A percentile compares a stretch with the other conserved stretches of the same genome.
phyloP scores from a whole-genome alignment of 2,888 invertebrate species.

The Allygus modestus region DNA sequence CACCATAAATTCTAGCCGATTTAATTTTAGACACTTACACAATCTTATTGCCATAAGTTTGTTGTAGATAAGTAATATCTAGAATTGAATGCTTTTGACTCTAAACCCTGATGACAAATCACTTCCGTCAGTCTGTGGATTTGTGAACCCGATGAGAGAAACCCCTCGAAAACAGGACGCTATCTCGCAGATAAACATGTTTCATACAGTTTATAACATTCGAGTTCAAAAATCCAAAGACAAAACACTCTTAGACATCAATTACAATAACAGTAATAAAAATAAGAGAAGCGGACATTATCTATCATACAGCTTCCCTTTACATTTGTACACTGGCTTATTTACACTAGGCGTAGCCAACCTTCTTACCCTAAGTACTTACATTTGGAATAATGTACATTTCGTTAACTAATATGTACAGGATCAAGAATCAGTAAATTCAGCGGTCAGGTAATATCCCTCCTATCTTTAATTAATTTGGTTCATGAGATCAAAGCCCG shows the following conservation, averaged over 20 bases:
- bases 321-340: slow-evolving; percentile 48
- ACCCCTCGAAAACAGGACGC: background rate
- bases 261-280: slow-evolving; percentile 41
- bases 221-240: slow-evolving; percentile 32
- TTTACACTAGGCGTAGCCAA: slow-evolving; percentile 53
- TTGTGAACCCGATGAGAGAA: background rate
- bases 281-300: slow-evolving; percentile 35
- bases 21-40: slow-evolving; percentile 60
- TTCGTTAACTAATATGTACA: slow-evolving; percentile 53
- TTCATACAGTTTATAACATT: background rate
- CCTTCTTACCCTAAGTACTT: slow-evolving; percentile 62
- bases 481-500: slow-evolving; percentile 58
- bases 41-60: slow-evolving; percentile 63
- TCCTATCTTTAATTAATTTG: slow-evolving; percentile 42
- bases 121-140: background rate
- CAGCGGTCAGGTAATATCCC: slow-evolving; percentile 24
- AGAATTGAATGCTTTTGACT: slow-evolving; percentile 41
- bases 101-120: slow-evolving; percentile 47
- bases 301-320: slow-evolving; percentile 19
- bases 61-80: slow-evolving; percentile 58
- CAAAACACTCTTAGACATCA: slow-evolving; percentile 10
- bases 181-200: background rate
- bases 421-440: slow-evolving; percentile 41
- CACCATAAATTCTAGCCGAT: slow-evolving; percentile 7
- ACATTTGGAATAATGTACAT: slow-evolving; percentile 62